These are phyloP conservation scores for Drosophila histrio DNA, from an alignment of 2,888 invertebrate species.

Conservation along the genomic window DNA sequence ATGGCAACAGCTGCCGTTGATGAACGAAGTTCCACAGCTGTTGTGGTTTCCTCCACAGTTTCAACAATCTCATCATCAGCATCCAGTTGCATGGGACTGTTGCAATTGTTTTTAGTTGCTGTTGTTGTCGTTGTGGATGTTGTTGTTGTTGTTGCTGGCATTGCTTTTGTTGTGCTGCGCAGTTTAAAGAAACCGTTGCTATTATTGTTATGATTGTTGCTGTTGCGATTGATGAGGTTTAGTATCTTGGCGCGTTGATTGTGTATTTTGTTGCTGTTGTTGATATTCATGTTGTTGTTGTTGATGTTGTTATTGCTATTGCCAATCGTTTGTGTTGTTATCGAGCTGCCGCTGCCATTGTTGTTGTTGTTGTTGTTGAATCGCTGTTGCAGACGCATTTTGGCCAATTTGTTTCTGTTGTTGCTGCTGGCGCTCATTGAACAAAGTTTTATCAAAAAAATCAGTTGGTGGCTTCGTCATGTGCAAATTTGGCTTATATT, in stretches of 20 bases:
- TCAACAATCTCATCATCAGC: slow-evolving; percentile 39
- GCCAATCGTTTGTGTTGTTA: slow-evolving; percentile 37
- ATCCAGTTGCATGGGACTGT: slow-evolving; percentile 44
- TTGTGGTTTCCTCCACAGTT: slow-evolving; percentile 57
- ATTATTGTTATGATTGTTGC: slow-evolving; percentile 35
- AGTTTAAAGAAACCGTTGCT: slow-evolving; percentile 37
- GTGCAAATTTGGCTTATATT: slow-evolving; percentile 23
- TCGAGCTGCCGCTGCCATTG: slow-evolving; percentile 26
- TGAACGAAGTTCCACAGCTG: slow-evolving; percentile 67
- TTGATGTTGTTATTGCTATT: slow-evolving; percentile 30
- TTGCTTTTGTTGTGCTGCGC: slow-evolving; percentile 35
- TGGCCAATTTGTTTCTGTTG: slow-evolving; percentile 39
- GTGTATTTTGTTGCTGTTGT: slow-evolving; percentile 21
- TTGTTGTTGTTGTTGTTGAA: slow-evolving; percentile 43
- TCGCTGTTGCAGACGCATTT: slow-evolving; percentile 71
- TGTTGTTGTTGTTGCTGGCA: slow-evolving; percentile 19
- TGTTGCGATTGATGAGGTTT: slow-evolving; percentile 45
- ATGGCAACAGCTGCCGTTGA: slow-evolving; percentile 30
- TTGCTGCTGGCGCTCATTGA: slow-evolving; percentile 28
- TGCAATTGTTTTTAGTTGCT: slow-evolving; percentile 7
- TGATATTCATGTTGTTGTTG: slow-evolving; percentile 28
- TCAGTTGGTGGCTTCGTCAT: slow-evolving; percentile 17
- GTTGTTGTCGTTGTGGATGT: slow-evolving; percentile 9
- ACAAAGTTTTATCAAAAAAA: slow-evolving; percentile 16
- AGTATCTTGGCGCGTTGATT: slow-evolving; percentile 45